Base-by-base conservation (phyloP, 2,797 vertebrate species). In the Platyrinchus mystaceus region DNA sequence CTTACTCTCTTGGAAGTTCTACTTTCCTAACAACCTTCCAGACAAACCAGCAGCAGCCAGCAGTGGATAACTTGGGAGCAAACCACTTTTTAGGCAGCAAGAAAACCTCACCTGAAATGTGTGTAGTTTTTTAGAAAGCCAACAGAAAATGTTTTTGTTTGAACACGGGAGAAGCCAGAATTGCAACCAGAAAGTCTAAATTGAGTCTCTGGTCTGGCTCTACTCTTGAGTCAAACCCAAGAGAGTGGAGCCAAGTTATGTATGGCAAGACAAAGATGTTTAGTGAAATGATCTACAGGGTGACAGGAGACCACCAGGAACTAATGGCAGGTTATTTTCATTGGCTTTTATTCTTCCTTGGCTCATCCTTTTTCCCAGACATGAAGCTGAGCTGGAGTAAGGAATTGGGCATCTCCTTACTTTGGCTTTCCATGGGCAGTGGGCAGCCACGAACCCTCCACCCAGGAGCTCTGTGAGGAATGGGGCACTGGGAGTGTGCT, bases 31-130 rank as follows among this genome's bases (percentile, higher is more conserved):
- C 71, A 89, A 20, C 67, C 23, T 94, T 88, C 91, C 90, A 96
- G 77, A 87, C 67, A 93, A 93, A 73, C 28, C 71, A 96, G 52
- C 21, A 55, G 79, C 71, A 81, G 92, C 75, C 93, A 91, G 69
- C 37, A 68, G 63, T 3, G 50, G 62, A 73, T 71, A 95, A 86
- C 77, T 76, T 74, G 89, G 83, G 92, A 93, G 74, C 76, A 89
- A 93, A 96, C 49, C 82, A 56, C 79, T 91, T 95, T 85, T 66
- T 92, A 89, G 66, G 67, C 49, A 84, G 44, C 74, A 79, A 83
- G 86, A 96, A 96, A 93, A 79, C 66, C 86, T 96, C 90, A 97
- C 90, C 91, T 96, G 85, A 96, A 39, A 55, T 17, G 18, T 17
- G 26, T 64, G 46, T 8, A 58, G 27, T 36, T 81, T 84, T 83